A percentile compares a stretch with the other conserved stretches of the same genome.
phyloP scores from a whole-genome alignment of 2,797 vertebrate genomes.

The Halcyon badia region DNA sequence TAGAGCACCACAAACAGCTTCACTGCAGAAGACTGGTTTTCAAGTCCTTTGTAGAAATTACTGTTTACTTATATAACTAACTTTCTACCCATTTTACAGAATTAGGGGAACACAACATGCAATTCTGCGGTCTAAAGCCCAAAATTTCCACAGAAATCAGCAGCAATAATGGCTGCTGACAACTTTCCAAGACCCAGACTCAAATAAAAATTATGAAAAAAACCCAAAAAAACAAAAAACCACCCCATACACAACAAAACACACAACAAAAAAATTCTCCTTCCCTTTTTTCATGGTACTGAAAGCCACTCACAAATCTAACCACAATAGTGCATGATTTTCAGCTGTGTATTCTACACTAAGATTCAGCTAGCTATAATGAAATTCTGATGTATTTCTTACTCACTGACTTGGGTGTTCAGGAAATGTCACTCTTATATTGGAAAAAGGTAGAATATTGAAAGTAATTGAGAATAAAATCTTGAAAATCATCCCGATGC shows the following conservation, averaged over 20 bases:
- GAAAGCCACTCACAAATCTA: neutral
- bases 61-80: neutral
- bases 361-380: neutral
- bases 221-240: too few relatives aligned
- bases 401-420: neutral
- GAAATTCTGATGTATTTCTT: conserved; percentile 17
- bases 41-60: neutral
- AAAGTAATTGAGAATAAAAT: conserved; percentile 11
- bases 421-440: neutral
- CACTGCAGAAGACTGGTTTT: neutral
- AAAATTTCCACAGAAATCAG: neutral
- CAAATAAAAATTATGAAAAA: neutral
- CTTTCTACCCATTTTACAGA: neutral
- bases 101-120: neutral
- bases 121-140: neutral
- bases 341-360: neutral
- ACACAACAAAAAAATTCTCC: neutral
- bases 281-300: neutral
- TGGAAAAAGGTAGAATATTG: neutral
- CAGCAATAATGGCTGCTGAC: neutral
- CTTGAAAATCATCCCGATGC: neutral
- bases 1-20: neutral
- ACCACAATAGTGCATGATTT: fast-evolving
- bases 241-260: too few relatives aligned
- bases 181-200: neutral